Evolutionary conservation across 2,113 vertebrate species (phyloP).

Genomic region (Channa maculata): DNA sequence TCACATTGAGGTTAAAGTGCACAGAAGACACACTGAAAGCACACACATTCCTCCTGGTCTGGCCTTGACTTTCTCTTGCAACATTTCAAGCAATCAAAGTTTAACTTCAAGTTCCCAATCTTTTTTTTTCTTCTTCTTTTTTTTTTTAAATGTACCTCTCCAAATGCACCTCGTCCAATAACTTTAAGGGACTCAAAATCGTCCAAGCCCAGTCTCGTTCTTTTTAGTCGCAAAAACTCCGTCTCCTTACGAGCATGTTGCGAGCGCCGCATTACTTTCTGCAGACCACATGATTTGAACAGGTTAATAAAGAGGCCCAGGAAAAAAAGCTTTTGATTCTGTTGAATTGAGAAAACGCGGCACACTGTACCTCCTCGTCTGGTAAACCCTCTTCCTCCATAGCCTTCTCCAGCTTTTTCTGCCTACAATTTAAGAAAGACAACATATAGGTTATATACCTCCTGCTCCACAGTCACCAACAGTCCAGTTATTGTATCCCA

Average conservation of each 20-base stretch:
- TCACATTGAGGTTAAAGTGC: not conserved
- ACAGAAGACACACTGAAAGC: not conserved
- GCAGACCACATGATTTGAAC: slow-evolving; percentile 1
- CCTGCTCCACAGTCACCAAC: too few species aligned
- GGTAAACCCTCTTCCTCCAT: slow-evolving; percentile 97
- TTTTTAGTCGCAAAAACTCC: slow-evolving; percentile 94
- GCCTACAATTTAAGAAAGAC: slow-evolving; percentile 71
- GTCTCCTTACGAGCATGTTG: slow-evolving; percentile 98
- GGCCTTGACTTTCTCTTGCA: not conserved
- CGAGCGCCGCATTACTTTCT: slow-evolving; percentile 95
- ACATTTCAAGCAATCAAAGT: not conserved
- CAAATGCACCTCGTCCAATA: slow-evolving; percentile 97
- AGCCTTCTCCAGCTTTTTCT: slow-evolving; percentile 97
- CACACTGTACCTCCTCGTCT: slow-evolving; percentile 90
- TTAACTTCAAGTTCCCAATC: not conserved
- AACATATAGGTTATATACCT: not conserved
- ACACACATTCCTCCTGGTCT: not conserved
- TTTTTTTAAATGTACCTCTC: slow-evolving; percentile 87
- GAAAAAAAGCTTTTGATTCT: too few species aligned
- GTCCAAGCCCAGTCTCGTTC: slow-evolving; percentile 94
- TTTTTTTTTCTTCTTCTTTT: not conserved
- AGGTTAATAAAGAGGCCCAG: too few species aligned
- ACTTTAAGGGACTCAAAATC: slow-evolving; percentile 99
- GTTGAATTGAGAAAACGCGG: too few species aligned
- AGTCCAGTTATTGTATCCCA: too few species aligned